Evolutionary conservation across 2,797 vertebrate species (phyloP).

Genomic region (Parauchenoglanis ngamensis): DNA sequence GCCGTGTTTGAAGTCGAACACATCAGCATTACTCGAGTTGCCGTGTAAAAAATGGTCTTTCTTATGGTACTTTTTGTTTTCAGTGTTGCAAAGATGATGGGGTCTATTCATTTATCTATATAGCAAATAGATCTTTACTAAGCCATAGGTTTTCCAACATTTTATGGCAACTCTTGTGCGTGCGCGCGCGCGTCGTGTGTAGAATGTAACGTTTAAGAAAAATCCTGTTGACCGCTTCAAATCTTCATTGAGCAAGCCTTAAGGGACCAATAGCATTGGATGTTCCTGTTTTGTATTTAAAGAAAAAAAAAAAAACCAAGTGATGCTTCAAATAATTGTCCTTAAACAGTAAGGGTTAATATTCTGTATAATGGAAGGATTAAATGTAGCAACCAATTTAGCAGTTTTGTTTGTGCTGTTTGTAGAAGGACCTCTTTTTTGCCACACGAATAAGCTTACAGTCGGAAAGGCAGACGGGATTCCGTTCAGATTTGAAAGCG

Average conservation of each 20-base stretch:
- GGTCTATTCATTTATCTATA: slow-evolving; percentile 69
- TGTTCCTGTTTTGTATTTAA: slow-evolving; percentile 56
- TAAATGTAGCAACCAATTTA: slow-evolving; percentile 71
- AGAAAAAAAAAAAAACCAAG: slow-evolving; percentile 37
- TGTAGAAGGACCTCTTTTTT: slow-evolving; percentile 56
- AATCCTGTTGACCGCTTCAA: slow-evolving; percentile 52
- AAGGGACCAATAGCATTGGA: slow-evolving; percentile 77
- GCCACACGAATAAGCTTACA: slow-evolving; percentile 62
- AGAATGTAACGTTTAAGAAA: slow-evolving; percentile 71
- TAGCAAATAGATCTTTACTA: slow-evolving; percentile 75
- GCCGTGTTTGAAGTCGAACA: slow-evolving; percentile 37
- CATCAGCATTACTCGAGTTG: slow-evolving; percentile 63
- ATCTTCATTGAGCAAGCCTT: slow-evolving; percentile 75
- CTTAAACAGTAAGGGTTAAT: slow-evolving; percentile 56
- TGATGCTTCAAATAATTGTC: slow-evolving; percentile 44
- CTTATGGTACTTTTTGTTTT: background rate
- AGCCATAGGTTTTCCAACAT: slow-evolving; percentile 77
- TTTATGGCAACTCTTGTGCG: slow-evolving; percentile 63
- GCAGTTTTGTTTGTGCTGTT: slow-evolving; percentile 51
- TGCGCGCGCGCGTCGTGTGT: background rate
- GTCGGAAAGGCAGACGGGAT: slow-evolving; percentile 6
- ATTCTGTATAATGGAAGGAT: slow-evolving; percentile 60
- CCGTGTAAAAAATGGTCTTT: slow-evolving; percentile 52
- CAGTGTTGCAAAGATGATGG: slow-evolving; percentile 53
- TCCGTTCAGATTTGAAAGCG: background rate